These are phyloP conservation scores for Ophraella communa DNA, from an alignment of 2,888 invertebrate species.

Conservation along the genomic window DNA sequence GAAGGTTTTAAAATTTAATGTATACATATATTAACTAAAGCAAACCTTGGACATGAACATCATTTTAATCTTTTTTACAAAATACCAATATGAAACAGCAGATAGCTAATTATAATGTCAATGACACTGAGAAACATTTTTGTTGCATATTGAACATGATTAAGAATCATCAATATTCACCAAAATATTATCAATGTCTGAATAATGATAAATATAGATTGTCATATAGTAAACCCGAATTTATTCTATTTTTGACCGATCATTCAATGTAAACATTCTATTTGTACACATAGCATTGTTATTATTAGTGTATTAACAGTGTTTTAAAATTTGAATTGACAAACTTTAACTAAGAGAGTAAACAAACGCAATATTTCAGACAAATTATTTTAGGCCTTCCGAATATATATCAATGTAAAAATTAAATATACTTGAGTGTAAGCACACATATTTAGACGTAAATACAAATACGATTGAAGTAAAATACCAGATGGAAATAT, in stretches of 20 bases:
- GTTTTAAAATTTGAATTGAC: neutral
- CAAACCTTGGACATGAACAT: neutral
- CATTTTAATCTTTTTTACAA: neutral
- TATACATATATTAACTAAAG: neutral
- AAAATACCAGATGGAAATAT: slow-evolving; percentile 43
- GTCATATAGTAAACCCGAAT: neutral
- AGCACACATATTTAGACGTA: slow-evolving; percentile 19
- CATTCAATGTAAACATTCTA: neutral
- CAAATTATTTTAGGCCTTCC: neutral
- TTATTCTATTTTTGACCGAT: neutral
- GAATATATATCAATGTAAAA: too few relatives aligned
- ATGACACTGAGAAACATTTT: neutral
- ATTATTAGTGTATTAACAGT: neutral
- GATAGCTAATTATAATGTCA: neutral
- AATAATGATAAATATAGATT: neutral
- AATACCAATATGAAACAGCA: neutral
- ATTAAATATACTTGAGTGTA: too few relatives aligned
- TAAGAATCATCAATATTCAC: neutral
- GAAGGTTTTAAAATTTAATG: neutral
- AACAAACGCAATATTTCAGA: neutral
- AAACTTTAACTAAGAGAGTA: neutral
- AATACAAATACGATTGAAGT: slow-evolving; percentile 29
- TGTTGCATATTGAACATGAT: neutral
- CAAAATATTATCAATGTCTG: neutral
- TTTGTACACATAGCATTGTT: neutral